Conservation (phyloP, 2,113 vertebrate species). For the Eulemur rufifrons region DNA sequence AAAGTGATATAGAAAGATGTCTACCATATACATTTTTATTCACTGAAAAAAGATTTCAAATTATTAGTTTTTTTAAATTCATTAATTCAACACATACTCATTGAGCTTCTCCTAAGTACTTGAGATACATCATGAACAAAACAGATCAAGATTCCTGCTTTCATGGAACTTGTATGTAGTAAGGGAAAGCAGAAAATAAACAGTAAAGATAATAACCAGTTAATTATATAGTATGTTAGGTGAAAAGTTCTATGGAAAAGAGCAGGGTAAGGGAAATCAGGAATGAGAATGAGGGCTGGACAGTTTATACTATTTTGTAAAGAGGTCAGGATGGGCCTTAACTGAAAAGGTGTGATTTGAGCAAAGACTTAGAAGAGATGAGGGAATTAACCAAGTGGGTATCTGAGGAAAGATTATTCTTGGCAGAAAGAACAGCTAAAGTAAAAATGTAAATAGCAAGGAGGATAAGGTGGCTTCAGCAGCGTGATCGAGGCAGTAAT, state of each 20-base stretch:
- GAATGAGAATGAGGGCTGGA: background rate
- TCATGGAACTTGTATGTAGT: background rate
- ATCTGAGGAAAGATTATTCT: background rate
- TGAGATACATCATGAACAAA: background rate
- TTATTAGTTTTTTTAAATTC: background rate
- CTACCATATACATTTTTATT: background rate
- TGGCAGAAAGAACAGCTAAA: background rate
- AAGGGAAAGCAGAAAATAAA: background rate
- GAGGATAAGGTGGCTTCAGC: background rate
- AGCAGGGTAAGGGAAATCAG: background rate
- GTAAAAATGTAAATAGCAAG: background rate
- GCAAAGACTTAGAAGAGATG: background rate
- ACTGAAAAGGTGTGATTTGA: background rate
- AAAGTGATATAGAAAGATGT: background rate
- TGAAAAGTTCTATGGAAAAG: background rate
- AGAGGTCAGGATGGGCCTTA: background rate
- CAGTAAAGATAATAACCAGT: background rate
- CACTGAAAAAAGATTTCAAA: background rate
- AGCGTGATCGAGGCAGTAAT: background rate
- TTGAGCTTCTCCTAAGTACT: background rate
- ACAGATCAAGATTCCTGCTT: background rate
- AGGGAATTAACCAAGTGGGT: background rate
- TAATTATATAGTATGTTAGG: background rate
- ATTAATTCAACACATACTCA: background rate
- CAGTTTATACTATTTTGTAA: background rate